A percentile compares a stretch with the other conserved stretches of the same genome.
Conservation (phyloP, 2,888 invertebrate genomes). For the Drosophila incognita region DNA sequence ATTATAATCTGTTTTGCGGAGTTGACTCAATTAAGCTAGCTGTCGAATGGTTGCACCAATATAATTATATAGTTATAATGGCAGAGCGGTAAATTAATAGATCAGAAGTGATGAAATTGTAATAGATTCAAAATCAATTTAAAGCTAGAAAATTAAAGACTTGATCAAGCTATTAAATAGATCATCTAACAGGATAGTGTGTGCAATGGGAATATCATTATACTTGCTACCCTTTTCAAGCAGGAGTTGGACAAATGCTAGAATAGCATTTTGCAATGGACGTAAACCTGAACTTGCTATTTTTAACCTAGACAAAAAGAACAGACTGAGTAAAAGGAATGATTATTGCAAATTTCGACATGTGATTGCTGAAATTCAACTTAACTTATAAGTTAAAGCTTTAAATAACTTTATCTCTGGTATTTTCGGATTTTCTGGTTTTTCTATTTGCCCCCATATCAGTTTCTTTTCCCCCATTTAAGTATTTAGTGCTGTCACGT, state of each 20-base stretch:
- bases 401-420: conserved; percentile 2
- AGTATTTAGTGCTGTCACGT: conserved; percentile 24
- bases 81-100: neutral
- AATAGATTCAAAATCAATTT: neutral
- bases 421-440: neutral
- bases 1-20: conserved; percentile 34
- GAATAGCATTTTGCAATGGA: neutral
- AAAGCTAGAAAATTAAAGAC: neutral
- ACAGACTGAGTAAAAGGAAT: neutral
- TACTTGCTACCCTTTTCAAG: neutral
- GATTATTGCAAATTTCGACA: neutral
- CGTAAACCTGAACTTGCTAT: neutral
- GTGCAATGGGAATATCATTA: neutral
- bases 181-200: too few species aligned
- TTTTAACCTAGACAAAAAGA: neutral
- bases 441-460: neutral
- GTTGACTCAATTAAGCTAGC: conserved; percentile 46
- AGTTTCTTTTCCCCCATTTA: conserved; percentile 15
- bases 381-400: neutral
- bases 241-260: neutral
- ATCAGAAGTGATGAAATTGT: neutral
- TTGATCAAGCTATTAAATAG: neutral
- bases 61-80: neutral
- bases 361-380: neutral
- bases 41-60: conserved; percentile 1